A percentile compares a stretch with the other conserved stretches of the same genome.
Conservation (phyloP, 2,113 vertebrate species). For the Paedocypris sp. region DNA sequence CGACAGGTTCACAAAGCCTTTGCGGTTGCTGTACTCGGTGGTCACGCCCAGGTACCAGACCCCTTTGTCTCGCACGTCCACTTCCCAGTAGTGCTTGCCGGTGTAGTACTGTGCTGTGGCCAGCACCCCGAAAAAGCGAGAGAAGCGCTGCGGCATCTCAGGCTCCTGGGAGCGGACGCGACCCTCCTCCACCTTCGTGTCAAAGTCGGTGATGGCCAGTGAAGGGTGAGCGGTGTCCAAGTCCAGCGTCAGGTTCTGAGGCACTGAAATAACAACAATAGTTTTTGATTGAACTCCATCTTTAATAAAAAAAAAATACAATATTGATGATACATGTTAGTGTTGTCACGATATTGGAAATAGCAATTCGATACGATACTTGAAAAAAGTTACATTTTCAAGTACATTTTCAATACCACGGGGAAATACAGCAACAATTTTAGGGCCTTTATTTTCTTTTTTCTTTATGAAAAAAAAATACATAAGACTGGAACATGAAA, state of each 20-base stretch:
- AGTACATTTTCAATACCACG: too few relatives aligned
- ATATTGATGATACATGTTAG: too few relatives aligned
- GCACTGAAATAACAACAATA: slow-evolving; percentile 41
- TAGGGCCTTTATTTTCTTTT: too few relatives aligned
- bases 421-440: too few relatives aligned
- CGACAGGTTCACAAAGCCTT: slow-evolving; percentile 60
- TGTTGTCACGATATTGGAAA: too few relatives aligned
- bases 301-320: not conserved
- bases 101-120: slow-evolving; percentile 58
- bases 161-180: slow-evolving; percentile 53
- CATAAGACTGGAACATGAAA: too few relatives aligned
- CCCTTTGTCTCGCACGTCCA: slow-evolving; percentile 64
- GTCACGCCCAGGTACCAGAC: slow-evolving; percentile 70
- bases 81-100: slow-evolving; percentile 69
- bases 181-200: slow-evolving; percentile 64
- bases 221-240: slow-evolving; percentile 61
- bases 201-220: slow-evolving; percentile 58
- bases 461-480: too few relatives aligned
- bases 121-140: slow-evolving; percentile 60
- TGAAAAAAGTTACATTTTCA: too few relatives aligned
- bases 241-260: slow-evolving; percentile 66
- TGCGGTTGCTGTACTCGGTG: slow-evolving; percentile 61
- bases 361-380: too few relatives aligned
- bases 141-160: slow-evolving; percentile 56
- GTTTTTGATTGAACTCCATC: not conserved